phyloP scores from a whole-genome alignment of 1,140 invertebrate genomes.

The Drosophila santomea region DNA sequence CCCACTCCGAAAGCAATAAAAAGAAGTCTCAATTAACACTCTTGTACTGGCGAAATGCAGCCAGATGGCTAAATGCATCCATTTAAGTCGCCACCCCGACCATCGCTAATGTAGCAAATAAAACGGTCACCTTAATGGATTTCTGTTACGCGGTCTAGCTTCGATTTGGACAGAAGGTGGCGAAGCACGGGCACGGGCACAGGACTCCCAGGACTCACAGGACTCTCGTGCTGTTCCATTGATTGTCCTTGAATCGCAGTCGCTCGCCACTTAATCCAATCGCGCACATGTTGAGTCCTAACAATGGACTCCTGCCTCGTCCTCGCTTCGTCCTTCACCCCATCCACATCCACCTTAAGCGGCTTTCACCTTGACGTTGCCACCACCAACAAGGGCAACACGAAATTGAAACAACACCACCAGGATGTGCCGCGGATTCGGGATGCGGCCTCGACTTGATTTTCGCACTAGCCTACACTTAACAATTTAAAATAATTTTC shows the following conservation, averaged over 20 bases:
- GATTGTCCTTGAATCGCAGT: conserved; percentile 76
- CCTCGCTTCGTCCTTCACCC: not conserved
- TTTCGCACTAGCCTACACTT: conserved; percentile 52
- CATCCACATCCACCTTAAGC: conserved; percentile 68
- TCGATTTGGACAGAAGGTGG: conserved; percentile 79
- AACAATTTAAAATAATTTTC: too few species aligned
- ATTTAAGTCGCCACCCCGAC: conserved; percentile 74
- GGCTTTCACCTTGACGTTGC: conserved; percentile 76
- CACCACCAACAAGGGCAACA: conserved; percentile 58
- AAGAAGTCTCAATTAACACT: conserved; percentile 73
- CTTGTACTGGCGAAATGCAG: conserved; percentile 55
- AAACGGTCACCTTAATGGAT: conserved; percentile 82
- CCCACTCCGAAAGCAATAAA: conserved; percentile 26
- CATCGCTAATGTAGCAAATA: conserved; percentile 73
- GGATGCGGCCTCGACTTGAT: conserved; percentile 40
- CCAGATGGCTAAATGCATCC: conserved; percentile 79
- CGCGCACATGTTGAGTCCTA: conserved; percentile 77
- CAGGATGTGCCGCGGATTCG: conserved; percentile 11
- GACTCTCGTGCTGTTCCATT: conserved; percentile 66
- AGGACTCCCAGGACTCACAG: conserved; percentile 6
- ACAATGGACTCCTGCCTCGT: conserved; percentile 45
- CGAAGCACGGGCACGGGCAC: conserved; percentile 21
- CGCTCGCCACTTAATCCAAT: conserved; percentile 83
- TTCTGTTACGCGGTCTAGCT: conserved; percentile 79
- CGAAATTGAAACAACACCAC: conserved; percentile 16